These are phyloP conservation scores for Coecobrya sp. DNA, from an alignment of 2,888 invertebrate genomes.

Conservation along the genomic window DNA sequence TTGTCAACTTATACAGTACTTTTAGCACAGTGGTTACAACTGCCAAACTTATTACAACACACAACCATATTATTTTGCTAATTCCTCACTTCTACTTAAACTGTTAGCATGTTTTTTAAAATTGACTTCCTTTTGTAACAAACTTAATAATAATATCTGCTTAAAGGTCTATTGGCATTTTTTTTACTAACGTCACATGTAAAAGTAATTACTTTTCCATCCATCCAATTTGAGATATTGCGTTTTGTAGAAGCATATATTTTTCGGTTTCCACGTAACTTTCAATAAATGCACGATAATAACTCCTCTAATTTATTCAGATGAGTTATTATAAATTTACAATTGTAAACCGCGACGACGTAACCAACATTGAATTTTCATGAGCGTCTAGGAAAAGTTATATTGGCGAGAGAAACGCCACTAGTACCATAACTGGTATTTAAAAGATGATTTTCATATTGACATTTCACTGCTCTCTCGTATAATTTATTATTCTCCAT, in stretches of 20 bases:
- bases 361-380: conserved; percentile 18
- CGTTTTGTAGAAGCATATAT: too few species aligned
- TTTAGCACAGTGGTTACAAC: background rate
- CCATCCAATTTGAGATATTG: too few species aligned
- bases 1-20: background rate
- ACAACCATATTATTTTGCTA: too few species aligned
- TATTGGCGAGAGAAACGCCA: background rate
- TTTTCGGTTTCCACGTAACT: background rate
- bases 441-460: background rate
- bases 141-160: too few species aligned
- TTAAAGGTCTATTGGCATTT: too few species aligned
- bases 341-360: background rate
- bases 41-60: background rate
- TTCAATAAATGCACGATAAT: background rate
- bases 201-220: too few species aligned
- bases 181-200: background rate
- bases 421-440: background rate
- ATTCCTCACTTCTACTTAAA: too few species aligned
- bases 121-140: background rate
- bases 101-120: too few species aligned
- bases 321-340: conserved; percentile 45
- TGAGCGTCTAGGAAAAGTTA: background rate
- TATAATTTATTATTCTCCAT: too few species aligned
- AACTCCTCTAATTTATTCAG: conserved; percentile 42
- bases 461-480: background rate